Conservation (phyloP, 2,888 invertebrate genomes). For the Meiosimyza platycephala region DNA sequence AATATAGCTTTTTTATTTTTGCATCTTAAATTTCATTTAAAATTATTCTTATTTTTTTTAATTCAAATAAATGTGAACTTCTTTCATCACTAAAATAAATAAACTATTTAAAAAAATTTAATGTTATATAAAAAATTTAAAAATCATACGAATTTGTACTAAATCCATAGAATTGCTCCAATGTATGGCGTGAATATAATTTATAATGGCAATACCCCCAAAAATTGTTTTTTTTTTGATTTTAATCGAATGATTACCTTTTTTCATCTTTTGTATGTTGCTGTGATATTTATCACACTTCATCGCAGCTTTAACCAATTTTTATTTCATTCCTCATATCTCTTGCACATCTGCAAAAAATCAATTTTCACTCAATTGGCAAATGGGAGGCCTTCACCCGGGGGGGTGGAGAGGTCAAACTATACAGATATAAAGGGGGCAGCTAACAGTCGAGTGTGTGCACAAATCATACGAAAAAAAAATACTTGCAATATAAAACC, state of each 20-base stretch:
- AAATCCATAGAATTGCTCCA: no score
- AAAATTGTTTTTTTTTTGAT: not conserved
- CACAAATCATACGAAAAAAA: slow-evolving; percentile 19
- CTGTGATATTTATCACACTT: slow-evolving; percentile 29
- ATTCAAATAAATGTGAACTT: no score
- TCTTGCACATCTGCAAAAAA: slow-evolving; percentile 15
- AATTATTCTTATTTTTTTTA: no score
- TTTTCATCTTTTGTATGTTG: not conserved
- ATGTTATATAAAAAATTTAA: no score
- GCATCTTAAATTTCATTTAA: no score
- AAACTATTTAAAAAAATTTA: no score
- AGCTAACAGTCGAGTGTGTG: slow-evolving; percentile 5
- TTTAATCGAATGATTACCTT: no score
- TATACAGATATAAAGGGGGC: not conserved
- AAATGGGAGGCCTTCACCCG: slow-evolving; percentile 14
- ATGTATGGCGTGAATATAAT: no score
- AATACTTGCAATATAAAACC: not conserved
- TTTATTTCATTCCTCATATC: not conserved
- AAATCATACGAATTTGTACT: no score
- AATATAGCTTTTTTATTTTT: no score
- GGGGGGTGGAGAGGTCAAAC: not conserved
- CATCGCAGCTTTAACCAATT: not conserved
- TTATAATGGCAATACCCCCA: no score
- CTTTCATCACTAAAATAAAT: no score
- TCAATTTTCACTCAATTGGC: slow-evolving; percentile 31